These are phyloP conservation scores for Aporophyla nigra DNA, from an alignment of 2,888 invertebrate species.

Conservation along the genomic window DNA sequence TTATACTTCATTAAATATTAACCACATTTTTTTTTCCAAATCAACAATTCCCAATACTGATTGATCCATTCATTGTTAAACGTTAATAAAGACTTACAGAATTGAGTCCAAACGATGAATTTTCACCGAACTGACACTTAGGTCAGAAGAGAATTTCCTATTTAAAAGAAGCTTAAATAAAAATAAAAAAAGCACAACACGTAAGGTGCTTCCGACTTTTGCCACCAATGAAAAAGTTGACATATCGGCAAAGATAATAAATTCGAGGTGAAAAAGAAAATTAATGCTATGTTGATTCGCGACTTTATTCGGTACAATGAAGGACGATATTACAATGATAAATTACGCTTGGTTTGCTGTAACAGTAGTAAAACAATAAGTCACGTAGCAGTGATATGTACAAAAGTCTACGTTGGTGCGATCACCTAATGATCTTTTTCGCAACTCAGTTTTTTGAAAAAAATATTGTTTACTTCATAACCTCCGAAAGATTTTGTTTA, in stretches of 20 bases:
- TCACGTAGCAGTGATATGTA: background rate
- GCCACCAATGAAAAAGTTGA: conserved; percentile 36
- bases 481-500: no score
- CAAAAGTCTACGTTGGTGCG: conserved; percentile 20
- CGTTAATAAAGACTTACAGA: background rate
- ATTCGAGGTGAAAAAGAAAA: conserved; percentile 17
- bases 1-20: background rate
- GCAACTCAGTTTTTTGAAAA: no score
- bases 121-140: background rate
- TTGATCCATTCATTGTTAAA: background rate
- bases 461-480: no score
- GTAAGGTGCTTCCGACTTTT: conserved; percentile 24
- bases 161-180: background rate
- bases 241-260: conserved; percentile 39
- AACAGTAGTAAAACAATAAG: conserved; percentile 39
- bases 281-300: conserved; percentile 3
- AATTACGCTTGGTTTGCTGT: conserved; percentile 15
- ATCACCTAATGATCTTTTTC: no score
- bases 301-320: conserved; percentile 33
- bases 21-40: background rate
- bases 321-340: conserved; percentile 21
- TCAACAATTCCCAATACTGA: background rate
- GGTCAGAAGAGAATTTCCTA: background rate
- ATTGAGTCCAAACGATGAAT: background rate
- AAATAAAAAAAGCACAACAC: conserved; percentile 7